phyloP scores from a whole-genome alignment of 2,888 invertebrate genomes.

The Drosophila subsilvestris region DNA sequence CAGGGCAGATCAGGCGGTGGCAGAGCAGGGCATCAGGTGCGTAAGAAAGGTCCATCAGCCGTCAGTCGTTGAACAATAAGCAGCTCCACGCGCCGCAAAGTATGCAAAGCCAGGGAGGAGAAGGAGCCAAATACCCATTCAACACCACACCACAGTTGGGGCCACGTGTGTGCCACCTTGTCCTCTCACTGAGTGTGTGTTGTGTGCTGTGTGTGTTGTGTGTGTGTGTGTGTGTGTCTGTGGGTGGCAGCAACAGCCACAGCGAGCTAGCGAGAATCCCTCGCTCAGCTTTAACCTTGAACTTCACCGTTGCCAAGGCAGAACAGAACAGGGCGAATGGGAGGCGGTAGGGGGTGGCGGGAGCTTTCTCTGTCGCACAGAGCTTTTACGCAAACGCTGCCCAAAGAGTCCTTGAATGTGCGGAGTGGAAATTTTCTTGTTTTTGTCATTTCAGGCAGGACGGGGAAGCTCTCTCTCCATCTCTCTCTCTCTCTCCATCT shows the following conservation, averaged over 20 bases:
- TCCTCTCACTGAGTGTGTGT: conserved; percentile 30
- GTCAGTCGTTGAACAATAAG: conserved; percentile 48
- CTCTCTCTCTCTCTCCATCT: neutral
- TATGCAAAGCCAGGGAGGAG: conserved; percentile 56
- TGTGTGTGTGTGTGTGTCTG: conserved; percentile 26
- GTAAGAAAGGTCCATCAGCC: conserved; percentile 50
- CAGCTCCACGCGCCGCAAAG: conserved; percentile 66
- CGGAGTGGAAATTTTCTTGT: conserved; percentile 55
- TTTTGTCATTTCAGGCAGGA: too few species aligned
- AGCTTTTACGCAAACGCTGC: conserved; percentile 72
- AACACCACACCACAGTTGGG: neutral
- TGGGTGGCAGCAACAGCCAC: conserved; percentile 46
- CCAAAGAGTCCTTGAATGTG: conserved; percentile 65
- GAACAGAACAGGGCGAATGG: conserved; percentile 21
- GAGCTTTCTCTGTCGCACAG: neutral
- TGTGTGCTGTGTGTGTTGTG: conserved; percentile 40
- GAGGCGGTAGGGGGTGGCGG: neutral
- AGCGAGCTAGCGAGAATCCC: conserved; percentile 30
- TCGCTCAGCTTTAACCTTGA: conserved; percentile 80
- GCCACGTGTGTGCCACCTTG: conserved; percentile 22
- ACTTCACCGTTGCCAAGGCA: conserved; percentile 78
- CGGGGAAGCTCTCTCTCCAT: neutral
- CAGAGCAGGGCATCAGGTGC: conserved; percentile 34
- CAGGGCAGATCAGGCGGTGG: conserved; percentile 28
- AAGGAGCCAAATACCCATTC: neutral